These are phyloP conservation scores for Megastigmus dorsalis DNA, from an alignment of 2,888 invertebrate species.

Conservation along the genomic window DNA sequence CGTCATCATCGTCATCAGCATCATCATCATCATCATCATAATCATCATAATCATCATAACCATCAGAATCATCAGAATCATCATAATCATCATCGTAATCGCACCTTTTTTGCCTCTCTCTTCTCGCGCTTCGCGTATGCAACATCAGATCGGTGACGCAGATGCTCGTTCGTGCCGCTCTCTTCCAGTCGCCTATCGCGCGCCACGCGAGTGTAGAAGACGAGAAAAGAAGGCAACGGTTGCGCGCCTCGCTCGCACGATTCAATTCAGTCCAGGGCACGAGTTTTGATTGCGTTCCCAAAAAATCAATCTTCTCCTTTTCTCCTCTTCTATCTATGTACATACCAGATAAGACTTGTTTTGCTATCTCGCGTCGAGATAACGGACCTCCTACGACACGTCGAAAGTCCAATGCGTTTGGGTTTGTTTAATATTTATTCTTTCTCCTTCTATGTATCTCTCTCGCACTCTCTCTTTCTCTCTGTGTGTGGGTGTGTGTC, in stretches of 20 bases:
- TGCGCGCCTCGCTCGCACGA: slow-evolving; percentile 28
- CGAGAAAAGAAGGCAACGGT: slow-evolving; percentile 35
- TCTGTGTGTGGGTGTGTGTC: slow-evolving; percentile 12
- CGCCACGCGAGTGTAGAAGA: slow-evolving; percentile 19
- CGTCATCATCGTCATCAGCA: no score
- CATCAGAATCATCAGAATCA: no score
- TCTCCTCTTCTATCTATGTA: slow-evolving; percentile 48
- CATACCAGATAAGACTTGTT: slow-evolving; percentile 55
- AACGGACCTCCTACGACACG: slow-evolving; percentile 49
- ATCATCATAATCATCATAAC: no score
- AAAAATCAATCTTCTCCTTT: slow-evolving; percentile 42
- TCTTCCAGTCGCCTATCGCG: no score
- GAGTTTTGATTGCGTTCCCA: slow-evolving; percentile 54
- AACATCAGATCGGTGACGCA: slow-evolving; percentile 5
- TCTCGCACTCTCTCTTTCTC: slow-evolving; percentile 26
- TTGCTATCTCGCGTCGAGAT: slow-evolving; percentile 54
- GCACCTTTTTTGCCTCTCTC: no score
- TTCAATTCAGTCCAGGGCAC: slow-evolving; percentile 53
- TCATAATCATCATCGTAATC: no score
- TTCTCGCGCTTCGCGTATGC: background rate
- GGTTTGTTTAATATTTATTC: slow-evolving; percentile 41
- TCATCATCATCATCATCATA: no score
- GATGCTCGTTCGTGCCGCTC: background rate
- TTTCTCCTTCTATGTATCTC: no score
- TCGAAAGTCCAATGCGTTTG: slow-evolving; percentile 50